phyloP scores from a whole-genome alignment of 2,888 invertebrate species.

The Oligia latruncula region DNA sequence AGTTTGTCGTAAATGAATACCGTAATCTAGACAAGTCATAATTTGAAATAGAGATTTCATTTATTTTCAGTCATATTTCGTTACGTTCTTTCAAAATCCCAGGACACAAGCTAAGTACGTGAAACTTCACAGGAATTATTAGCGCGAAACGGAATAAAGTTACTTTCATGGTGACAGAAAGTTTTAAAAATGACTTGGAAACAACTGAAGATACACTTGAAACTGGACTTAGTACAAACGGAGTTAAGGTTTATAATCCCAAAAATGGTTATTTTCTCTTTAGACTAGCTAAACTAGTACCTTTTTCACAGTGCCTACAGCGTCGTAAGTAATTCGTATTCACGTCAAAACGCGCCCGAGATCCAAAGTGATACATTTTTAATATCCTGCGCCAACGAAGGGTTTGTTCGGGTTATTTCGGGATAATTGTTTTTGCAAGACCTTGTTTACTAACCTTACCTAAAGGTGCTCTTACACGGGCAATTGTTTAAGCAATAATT shows the following conservation, averaged over 20 bases:
- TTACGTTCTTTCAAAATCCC: neutral
- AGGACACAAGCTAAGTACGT: too few species aligned
- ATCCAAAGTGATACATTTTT: conserved; percentile 44
- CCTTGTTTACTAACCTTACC: conserved; percentile 9
- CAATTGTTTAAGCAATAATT: too few species aligned
- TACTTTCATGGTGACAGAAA: neutral
- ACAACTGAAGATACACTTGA: neutral
- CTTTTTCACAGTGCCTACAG: neutral
- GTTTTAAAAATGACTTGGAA: neutral
- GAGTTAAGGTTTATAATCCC: neutral
- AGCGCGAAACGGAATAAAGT: conserved; percentile 11
- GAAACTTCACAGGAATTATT: conserved; percentile 7
- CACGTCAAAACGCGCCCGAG: conserved; percentile 23
- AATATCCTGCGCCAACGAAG: conserved; percentile 18
- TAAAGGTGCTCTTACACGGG: too few species aligned
- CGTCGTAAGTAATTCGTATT: conserved; percentile 41
- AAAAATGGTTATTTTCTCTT: neutral
- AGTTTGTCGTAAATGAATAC: neutral
- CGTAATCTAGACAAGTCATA: neutral
- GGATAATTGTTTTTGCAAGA: conserved; percentile 32
- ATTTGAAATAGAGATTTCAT: neutral
- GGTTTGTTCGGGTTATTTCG: conserved; percentile 18
- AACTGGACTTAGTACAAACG: neutral
- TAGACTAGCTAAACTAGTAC: neutral
- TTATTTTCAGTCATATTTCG: too few species aligned